Evolutionary conservation across 2,113 vertebrate species (phyloP).

Genomic region (Microcebus ravelobensis): DNA sequence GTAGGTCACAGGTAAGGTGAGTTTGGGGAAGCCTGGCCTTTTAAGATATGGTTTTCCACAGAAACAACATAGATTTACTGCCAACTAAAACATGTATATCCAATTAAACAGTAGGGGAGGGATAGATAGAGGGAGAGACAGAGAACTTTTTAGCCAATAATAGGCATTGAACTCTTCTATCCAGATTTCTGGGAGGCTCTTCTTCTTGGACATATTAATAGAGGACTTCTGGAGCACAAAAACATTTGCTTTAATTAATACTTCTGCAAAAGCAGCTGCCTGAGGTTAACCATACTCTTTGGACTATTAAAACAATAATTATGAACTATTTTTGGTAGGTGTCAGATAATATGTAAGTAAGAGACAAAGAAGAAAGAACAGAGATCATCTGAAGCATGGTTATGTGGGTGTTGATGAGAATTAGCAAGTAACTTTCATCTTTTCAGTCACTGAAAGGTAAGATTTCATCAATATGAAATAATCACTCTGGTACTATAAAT

Average conservation of each 20-base stretch:
- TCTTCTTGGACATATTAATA: background rate
- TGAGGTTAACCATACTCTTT: conserved; percentile 58
- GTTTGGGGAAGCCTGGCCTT: background rate
- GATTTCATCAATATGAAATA: conserved; percentile 61
- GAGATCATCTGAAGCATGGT: conserved; percentile 44
- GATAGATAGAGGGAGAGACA: background rate
- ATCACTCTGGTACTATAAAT: conserved; percentile 57
- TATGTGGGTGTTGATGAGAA: conserved; percentile 9
- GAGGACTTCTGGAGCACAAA: background rate
- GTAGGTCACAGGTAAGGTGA: background rate
- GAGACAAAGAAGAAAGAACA: conserved; percentile 26
- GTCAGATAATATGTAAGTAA: conserved; percentile 19
- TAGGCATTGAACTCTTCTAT: background rate
- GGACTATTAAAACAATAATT: conserved; percentile 44
- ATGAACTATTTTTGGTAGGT: conserved; percentile 44
- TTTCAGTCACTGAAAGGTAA: conserved; percentile 47
- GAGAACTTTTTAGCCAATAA: background rate
- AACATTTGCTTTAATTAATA: conserved; percentile 51
- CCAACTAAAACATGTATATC: background rate
- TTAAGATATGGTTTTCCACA: background rate
- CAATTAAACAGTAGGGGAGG: background rate
- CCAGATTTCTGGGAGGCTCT: background rate
- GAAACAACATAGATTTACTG: background rate
- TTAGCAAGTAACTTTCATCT: conserved; percentile 8
- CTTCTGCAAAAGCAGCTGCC: conserved; percentile 52